phyloP scores from a whole-genome alignment of 2,888 invertebrate species.

The Mythimna lalbum region DNA sequence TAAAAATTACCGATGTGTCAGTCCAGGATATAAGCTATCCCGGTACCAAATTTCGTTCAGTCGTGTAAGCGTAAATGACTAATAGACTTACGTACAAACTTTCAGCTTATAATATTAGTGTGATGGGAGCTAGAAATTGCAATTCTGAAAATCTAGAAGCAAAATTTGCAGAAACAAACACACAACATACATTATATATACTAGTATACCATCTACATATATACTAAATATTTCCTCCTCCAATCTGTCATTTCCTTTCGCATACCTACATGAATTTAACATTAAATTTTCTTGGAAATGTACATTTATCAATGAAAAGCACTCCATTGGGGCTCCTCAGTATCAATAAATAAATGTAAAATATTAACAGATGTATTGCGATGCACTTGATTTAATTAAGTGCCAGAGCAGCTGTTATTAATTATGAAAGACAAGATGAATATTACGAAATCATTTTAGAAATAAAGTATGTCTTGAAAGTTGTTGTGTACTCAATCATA shows the following conservation, averaged over 20 bases:
- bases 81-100: too few relatives aligned
- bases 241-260: slow-evolving; percentile 41
- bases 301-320: slow-evolving; percentile 9
- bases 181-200: neutral
- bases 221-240: neutral
- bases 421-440: neutral
- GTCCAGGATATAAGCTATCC: too few relatives aligned
- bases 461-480: neutral
- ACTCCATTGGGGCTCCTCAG: neutral
- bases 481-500: neutral
- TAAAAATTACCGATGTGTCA: too few relatives aligned
- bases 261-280: slow-evolving; percentile 34
- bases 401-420: neutral
- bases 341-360: slow-evolving; percentile 29
- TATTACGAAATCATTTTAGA: neutral
- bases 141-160: neutral
- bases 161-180: neutral
- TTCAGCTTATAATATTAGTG: too few relatives aligned
- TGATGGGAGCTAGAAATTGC: neutral
- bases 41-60: too few relatives aligned
- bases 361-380: slow-evolving; percentile 4
- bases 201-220: neutral
- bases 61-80: too few relatives aligned
- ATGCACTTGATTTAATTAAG: slow-evolving; percentile 21
- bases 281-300: slow-evolving; percentile 26